Conservation (phyloP, 2,797 vertebrate species). For the Pangasius mekongensis region DNA sequence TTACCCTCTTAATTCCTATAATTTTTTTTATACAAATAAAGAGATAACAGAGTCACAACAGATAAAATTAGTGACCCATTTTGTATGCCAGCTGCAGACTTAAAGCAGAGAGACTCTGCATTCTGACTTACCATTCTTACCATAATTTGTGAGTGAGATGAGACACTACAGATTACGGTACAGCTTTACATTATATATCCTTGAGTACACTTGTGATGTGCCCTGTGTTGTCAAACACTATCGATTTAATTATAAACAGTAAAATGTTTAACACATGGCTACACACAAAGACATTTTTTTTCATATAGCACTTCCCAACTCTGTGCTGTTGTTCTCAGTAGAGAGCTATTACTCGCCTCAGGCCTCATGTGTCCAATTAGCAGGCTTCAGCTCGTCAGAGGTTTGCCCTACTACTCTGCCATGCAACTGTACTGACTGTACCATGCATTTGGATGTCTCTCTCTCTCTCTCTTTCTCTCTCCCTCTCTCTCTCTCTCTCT, state of each 20-base stretch:
- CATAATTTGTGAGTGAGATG: not conserved
- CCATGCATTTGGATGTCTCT: slow-evolving; percentile 15
- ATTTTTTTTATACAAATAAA: not conserved
- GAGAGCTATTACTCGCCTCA: slow-evolving; percentile 67
- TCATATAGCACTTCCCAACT: slow-evolving; percentile 45
- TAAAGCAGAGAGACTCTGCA: not conserved
- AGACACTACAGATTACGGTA: not conserved
- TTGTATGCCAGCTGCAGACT: not conserved
- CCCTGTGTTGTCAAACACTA: slow-evolving; percentile 60
- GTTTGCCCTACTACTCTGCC: slow-evolving; percentile 43
- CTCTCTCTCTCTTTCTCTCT: not conserved
- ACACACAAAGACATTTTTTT: slow-evolving; percentile 49
- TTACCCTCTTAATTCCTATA: not conserved
- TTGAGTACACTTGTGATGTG: slow-evolving; percentile 45
- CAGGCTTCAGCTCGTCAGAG: slow-evolving; percentile 56
- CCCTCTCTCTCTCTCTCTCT: slow-evolving; percentile 1
- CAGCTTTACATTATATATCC: slow-evolving; percentile 19
- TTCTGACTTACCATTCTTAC: not conserved
- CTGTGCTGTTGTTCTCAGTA: slow-evolving; percentile 63
- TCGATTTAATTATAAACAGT: slow-evolving; percentile 63
- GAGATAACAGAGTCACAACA: not conserved
- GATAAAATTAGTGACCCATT: not conserved
- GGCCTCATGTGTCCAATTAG: slow-evolving; percentile 81
- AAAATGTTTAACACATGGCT: slow-evolving; percentile 58
- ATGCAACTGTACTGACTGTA: slow-evolving; percentile 47